Base-by-base conservation (phyloP, 2,113 vertebrate genomes). In the Pterocles gutturalis region DNA sequence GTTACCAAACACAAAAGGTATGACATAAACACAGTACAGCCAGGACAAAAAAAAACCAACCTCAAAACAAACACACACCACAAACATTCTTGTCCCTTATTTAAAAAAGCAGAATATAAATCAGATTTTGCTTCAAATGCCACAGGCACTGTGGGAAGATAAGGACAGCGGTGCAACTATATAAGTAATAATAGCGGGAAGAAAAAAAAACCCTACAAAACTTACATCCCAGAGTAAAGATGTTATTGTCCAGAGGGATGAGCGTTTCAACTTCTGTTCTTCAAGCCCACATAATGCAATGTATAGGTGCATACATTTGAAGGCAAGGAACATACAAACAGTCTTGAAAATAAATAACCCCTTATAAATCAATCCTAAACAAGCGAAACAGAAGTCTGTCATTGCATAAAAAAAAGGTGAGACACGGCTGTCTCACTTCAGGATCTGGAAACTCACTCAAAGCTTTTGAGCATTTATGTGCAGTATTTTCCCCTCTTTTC, bases 391-490 rank as follows among this genome's bases (percentile, higher is more conserved):
- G 19, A 61, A 61, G 28, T 17, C 34, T 46, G 8, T 17, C 87
- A 31, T 2, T 51, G 9, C 41, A 34, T 0, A 54, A 29, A 48
- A 41, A 60, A 64, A 72, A 72, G 9, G 33, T 10, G 21, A 75
- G 31, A 62, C 1, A 38, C 4, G 16, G 25, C 34, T 76, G n/a
- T 31, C 58, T 83, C 67, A 36, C 17, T 79, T 89, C 38, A 91
- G 16, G 29, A 71, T n/a, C 43, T 85, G 33, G 14, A 91, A 82
- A 11, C 57, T 79, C 31, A 57, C 53, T 75, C 22, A 96, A 97
- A 90, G 82, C 76, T 94, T 96, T 85, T 77, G 57, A 83, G 55
- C 13, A 54, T 62, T 96, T 92, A 87, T 66, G 78, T 89, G 89
- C 64, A 91, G 71, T 83, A 93, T 81, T 94, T 87, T 88, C 66